These are phyloP conservation scores for Ophion ellenae DNA, from an alignment of 2,888 invertebrate species.

Conservation along the genomic window DNA sequence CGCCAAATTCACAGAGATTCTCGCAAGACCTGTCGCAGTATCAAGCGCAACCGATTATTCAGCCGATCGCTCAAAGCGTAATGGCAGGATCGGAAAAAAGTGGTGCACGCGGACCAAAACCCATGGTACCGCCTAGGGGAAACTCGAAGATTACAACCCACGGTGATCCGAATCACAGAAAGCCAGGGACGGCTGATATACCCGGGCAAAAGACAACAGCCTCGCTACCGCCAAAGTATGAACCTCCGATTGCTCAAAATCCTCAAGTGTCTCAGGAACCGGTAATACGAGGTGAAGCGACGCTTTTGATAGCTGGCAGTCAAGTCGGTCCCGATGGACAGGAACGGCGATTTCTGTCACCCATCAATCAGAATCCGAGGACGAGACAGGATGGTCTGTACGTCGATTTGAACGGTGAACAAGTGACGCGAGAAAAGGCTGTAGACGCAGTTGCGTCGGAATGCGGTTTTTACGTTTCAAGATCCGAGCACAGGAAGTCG, in stretches of 20 bases:
- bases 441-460: constrained; percentile 73
- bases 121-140: constrained; percentile 81
- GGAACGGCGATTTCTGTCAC: constrained; percentile 74
- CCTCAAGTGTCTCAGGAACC: constrained; percentile 69
- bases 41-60: constrained; percentile 81
- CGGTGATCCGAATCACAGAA: constrained; percentile 76
- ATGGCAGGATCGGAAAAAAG: constrained; percentile 75
- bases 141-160: constrained; percentile 82
- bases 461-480: constrained; percentile 77
- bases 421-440: constrained; percentile 73
- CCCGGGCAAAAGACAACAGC: constrained; percentile 55
- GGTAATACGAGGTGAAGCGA: constrained; percentile 72
- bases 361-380: constrained; percentile 79
- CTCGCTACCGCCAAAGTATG: constrained; percentile 54
- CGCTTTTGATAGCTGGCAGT: constrained; percentile 68
- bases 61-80: constrained; percentile 81
- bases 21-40: constrained; percentile 80
- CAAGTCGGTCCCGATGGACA: constrained; percentile 71
- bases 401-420: constrained; percentile 78
- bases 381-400: constrained; percentile 81
- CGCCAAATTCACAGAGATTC: constrained; percentile 81
- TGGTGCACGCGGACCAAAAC: constrained; percentile 79
- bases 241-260: constrained; percentile 60
- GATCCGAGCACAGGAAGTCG: constrained; percentile 80
- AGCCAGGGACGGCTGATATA: constrained; percentile 76